phyloP scores from a whole-genome alignment of 1,140 invertebrate species.

The Nymphalis io region DNA sequence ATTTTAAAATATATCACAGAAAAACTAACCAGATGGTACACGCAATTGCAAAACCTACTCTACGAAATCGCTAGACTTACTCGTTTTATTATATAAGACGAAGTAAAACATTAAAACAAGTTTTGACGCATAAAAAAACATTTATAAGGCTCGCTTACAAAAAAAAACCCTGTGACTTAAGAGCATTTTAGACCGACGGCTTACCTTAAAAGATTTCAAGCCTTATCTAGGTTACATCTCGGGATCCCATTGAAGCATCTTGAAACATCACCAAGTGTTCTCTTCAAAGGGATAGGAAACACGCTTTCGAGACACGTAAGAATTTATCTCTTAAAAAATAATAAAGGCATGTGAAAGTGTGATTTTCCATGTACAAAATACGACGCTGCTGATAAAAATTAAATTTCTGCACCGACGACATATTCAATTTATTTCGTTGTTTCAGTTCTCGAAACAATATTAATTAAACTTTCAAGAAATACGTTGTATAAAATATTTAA shows the following conservation, averaged over 20 bases:
- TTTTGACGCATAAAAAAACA: background rate
- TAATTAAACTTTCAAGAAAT: conserved; percentile 4
- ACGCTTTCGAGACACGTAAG: conserved; percentile 8
- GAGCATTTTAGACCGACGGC: conserved; percentile 20
- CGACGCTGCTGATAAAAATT: no score
- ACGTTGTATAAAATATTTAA: conserved; percentile 17
- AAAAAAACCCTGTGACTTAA: conserved; percentile 10
- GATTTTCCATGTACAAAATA: background rate
- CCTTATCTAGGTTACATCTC: conserved; percentile 28
- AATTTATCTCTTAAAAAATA: conserved; percentile 13
- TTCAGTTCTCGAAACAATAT: background rate
- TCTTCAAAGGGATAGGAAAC: conserved; percentile 1
- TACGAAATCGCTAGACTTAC: no score
- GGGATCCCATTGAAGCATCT: conserved; percentile 17
- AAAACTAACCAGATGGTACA: no score
- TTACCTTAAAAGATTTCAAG: conserved; percentile 15
- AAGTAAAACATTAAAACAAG: no score
- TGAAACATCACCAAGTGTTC: conserved; percentile 6
- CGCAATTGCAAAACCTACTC: no score
- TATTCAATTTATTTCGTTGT: no score
- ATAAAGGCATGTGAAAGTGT: background rate
- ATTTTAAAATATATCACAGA: no score
- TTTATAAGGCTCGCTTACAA: background rate
- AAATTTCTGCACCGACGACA: no score
- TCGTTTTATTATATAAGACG: no score